phyloP scores from a whole-genome alignment of 2,797 vertebrate species.

The Allobates femoralis region DNA sequence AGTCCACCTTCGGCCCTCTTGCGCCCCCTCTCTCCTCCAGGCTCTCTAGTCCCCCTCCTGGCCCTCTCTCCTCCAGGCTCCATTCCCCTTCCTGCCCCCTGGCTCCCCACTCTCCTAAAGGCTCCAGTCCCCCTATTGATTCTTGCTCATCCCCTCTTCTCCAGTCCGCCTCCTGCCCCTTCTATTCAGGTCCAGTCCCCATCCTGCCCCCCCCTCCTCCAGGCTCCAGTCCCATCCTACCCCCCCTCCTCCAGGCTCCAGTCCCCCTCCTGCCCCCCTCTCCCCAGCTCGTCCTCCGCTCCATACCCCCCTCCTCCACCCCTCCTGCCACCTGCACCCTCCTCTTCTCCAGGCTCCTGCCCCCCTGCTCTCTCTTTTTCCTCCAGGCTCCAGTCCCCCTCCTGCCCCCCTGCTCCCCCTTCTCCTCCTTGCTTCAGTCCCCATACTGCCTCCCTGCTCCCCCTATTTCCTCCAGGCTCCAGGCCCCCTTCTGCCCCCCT shows the following conservation, averaged over 20 bases:
- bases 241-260: too few species aligned
- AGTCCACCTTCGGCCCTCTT: too few species aligned
- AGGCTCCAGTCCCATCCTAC: too few species aligned
- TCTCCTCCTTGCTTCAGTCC: not conserved
- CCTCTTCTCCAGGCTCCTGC: too few species aligned
- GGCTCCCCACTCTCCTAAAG: too few species aligned
- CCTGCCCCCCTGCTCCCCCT: not conserved
- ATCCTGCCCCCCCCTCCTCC: not conserved
- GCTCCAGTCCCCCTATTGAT: not conserved
- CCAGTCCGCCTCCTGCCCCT: not conserved
- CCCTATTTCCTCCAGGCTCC: not conserved
- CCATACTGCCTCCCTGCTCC: not conserved
- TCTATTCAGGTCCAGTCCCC: not conserved
- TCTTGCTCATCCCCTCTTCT: not conserved
- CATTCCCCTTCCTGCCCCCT: too few species aligned
- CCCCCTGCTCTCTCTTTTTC: too few species aligned
- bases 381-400: not conserved
- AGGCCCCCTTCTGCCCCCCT: too few species aligned
- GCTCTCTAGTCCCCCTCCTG: too few species aligned
- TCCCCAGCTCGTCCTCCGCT: not conserved
- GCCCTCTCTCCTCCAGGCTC: too few species aligned
- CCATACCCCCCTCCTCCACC: not conserved
- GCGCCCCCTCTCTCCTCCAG: too few species aligned
- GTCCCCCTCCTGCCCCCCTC: not conserved
- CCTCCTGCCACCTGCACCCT: not conserved